Conservation (phyloP, 2,113 vertebrate species). For the Prinia subflava region DNA sequence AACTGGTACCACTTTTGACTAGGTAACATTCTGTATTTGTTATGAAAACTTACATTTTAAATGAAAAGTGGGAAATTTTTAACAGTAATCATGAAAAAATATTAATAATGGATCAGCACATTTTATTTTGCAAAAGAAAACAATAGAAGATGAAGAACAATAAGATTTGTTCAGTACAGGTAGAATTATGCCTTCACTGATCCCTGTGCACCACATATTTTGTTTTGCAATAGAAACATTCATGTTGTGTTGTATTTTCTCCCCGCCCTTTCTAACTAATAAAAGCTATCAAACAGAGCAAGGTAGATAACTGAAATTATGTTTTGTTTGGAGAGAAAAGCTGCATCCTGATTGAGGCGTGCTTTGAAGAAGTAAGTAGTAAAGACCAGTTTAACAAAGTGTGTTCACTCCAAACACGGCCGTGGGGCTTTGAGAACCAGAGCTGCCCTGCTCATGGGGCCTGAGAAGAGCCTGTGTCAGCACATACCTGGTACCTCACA, state of each 20-base stretch:
- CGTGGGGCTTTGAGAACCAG: neutral
- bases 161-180: neutral
- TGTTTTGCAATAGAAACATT: neutral
- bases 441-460: neutral
- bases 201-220: neutral
- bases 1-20: neutral
- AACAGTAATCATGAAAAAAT: neutral
- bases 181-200: neutral
- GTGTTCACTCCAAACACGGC: accelerated
- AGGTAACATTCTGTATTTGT: neutral
- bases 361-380: neutral
- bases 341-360: neutral
- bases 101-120: neutral
- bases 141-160: neutral
- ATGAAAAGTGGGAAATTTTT: neutral
- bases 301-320: neutral
- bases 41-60: neutral
- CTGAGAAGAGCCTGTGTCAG: neutral
- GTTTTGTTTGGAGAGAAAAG: neutral
- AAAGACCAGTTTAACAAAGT: neutral
- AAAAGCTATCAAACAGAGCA: neutral
- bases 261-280: neutral
- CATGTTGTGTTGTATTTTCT: neutral
- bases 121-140: neutral
- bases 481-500: neutral